Base-by-base conservation (phyloP, 1,140 invertebrate species). In the Drosophila lacteicornis region DNA sequence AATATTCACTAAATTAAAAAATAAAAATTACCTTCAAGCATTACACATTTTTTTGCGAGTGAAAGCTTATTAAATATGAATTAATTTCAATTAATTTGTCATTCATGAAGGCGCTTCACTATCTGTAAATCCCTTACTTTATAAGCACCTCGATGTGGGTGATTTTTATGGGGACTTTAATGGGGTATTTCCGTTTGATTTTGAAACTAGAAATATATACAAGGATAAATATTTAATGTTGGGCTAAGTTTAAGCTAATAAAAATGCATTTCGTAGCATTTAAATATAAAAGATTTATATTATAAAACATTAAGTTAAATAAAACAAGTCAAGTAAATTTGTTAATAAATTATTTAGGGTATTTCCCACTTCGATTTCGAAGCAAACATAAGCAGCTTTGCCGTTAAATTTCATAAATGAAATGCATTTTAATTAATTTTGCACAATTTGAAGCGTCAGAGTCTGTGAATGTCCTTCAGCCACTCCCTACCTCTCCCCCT, bases 341-440 rank as follows among this genome's bases (percentile, higher is more conserved):
- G n/a, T 9, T 27, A 45, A 22, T 8, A 30, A 6, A 1, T 27
- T 11, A 3, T 12, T 25, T 12, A 53, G 62, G 49, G 67, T 55
- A 68, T 22, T 15, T 9, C 9, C 1, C 11, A 9, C 13, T 58
- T 56, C 43, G 25, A 3, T n/a, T 25, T 65, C n/a, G n/a, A 6
- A 1, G 0, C 22, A 7, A 45, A 17, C 5, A 2, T 12, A 61
- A 2, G 2, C 2, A 12, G 8, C 22, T 15, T 13, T 59, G 30
- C 60, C 62, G 70, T 75, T 56, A 79, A 87, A 80, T 80, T 78
- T 88, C 66, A 84, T 88, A 87, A 87, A 87, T 87, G 66, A 88
- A 88, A 87, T 87, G 84, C 77, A 71, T 87, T 87, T 87, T 88
- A 87, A 87, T 87, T 88, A 88, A 88, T 87, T 88, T 87, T 80